Conservation (phyloP, 2,797 vertebrate species). For the Rousettus madagascariensis region DNA sequence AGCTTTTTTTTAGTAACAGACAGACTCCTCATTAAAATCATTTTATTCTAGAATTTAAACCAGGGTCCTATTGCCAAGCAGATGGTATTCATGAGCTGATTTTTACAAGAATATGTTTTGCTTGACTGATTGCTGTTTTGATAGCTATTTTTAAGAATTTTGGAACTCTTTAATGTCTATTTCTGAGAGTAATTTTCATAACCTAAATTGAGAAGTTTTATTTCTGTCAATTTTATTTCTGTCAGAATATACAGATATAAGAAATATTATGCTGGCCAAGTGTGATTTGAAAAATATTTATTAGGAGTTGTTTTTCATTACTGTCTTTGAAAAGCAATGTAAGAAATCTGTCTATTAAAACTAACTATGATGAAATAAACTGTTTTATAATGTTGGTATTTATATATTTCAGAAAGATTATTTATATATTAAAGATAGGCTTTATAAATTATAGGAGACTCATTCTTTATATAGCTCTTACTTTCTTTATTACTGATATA, state of each 20-base stretch:
- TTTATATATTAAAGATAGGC: background rate
- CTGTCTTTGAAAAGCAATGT: background rate
- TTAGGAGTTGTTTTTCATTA: background rate
- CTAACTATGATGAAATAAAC: slow-evolving; percentile 10
- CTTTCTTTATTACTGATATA: background rate
- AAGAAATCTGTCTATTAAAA: slow-evolving; percentile 16
- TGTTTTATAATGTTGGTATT: background rate
- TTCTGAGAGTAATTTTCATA: slow-evolving; percentile 64
- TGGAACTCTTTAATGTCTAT: slow-evolving; percentile 52
- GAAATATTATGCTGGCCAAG: background rate
- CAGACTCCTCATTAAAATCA: slow-evolving; percentile 41
- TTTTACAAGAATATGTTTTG: slow-evolving; percentile 70
- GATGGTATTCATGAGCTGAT: slow-evolving; percentile 58
- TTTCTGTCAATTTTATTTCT: slow-evolving; percentile 56
- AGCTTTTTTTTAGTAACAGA: slow-evolving; percentile 21
- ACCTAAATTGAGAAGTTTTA: slow-evolving; percentile 52
- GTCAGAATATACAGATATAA: slow-evolving; percentile 34
- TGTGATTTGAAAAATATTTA: slow-evolving; percentile 28
- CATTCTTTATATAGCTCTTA: background rate
- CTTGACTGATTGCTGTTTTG: slow-evolving; percentile 65
- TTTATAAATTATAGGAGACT: background rate
- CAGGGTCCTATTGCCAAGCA: slow-evolving; percentile 57
- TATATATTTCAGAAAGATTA: background rate
- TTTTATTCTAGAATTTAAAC: slow-evolving; percentile 35
- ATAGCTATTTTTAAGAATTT: slow-evolving; percentile 66